Base-by-base conservation (phyloP, 2,113 vertebrate genomes). In the Semicossyphus pulcher region DNA sequence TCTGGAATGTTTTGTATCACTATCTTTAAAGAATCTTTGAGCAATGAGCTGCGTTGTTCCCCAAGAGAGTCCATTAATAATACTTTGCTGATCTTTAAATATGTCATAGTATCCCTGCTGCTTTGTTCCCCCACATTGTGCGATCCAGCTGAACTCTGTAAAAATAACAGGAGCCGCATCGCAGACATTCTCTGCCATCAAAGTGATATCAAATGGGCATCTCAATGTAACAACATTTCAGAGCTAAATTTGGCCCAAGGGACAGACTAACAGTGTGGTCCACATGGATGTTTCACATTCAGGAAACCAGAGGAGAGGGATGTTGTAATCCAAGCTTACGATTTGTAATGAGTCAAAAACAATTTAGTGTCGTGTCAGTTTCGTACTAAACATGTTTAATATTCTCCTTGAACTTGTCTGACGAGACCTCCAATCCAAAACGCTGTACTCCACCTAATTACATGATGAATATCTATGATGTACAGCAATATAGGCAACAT, bases 111-210 rank as follows among this genome's bases (percentile, higher is more conserved):
- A 41, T 60, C 37, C 4, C 11, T 42, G 67, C 7, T 5, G 49
- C 68, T 76, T 78, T 72, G 76, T 76, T 52, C 75, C 41, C 56
- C 45, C 52, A 48, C 61, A 29, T 39, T 31, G 71, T 74, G 73
- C 51, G 62, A 89, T 81, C 63, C 78, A 67, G 67, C 62, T 78
- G 58, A 84, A 74, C 78, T 84, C 83, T 82, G 72, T 90, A 92
- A 90, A 93, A 92, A 92, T 90, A 93, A 87, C 86, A 86, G 61
- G 71, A 83, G 81, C 16, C 67, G 76, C 91, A 87, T 87, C 20
- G 51, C 72, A 67, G 4, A 76, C 70, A 88, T 91, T 91, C 84
- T 71, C 54, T 65, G 41, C 72, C 80, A 85, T 88, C 77, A 76
- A 48, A 81, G 72, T 82, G 74, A 82, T 81, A 91, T 90, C 77